Evolutionary conservation across 2,113 vertebrate species (phyloP), one percentile per base, ranked within the genome.

Genomic region (Triplophysa rosa): DNA sequence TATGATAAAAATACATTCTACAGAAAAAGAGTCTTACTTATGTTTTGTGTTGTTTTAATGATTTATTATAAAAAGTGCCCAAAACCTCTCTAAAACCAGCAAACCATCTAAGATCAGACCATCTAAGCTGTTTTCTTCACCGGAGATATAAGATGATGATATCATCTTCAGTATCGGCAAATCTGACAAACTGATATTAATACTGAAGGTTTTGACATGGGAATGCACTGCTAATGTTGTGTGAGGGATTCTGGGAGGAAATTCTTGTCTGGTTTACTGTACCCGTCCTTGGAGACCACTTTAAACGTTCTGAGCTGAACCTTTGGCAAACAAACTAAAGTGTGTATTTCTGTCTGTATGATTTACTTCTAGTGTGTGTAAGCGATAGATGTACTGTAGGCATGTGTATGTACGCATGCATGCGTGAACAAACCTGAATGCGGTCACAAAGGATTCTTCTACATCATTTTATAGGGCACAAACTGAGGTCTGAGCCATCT

Each of bases 201-300:
- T 4, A 54, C 14, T 6, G 5, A 16, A 17, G 26, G 45, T 26
- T 21, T 40, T 11, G 12, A 17, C 40, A 24, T n/a, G 24, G 12
- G 16, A 16, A 9, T 37, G 76, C 2, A 12, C 37, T 33, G 13
- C 42, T 67, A 56, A 52, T 67, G 79, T 49, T 63, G 29, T 75
- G 26, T 24, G 23, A 4, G 45, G 74, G 81, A 45, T 68, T 61
- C 76, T 75, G 37, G 63, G 58, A 70, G 58, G 70, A 72, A 65
- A 69, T 67, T 62, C 59, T 71, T 71, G 80, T 82, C 80, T 76
- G 64, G 47, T 69, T 71, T 82, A 77, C 78, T 72, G 69, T 56
- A 67, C 52, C 61, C 49, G 29, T 81, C 81, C 79, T 59, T 42
- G 19, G 73, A 81, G 77, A 82, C 54, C 37, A 23, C 56, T 52